These are phyloP conservation scores for Mimas tiliae DNA, from an alignment of 2,888 invertebrate genomes.

Conservation along the genomic window DNA sequence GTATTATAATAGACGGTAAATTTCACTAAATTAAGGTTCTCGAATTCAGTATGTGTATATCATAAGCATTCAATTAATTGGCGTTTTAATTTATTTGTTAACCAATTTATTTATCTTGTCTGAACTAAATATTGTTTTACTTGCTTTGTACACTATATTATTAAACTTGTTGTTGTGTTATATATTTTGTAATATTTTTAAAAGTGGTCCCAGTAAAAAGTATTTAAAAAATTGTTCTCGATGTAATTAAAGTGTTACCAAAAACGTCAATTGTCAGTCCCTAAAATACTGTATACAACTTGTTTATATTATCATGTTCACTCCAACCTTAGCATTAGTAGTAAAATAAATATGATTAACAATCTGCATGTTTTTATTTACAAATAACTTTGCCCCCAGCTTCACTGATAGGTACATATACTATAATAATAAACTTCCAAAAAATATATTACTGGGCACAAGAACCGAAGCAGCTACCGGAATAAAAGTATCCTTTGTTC, in stretches of 20 bases:
- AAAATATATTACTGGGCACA: no score
- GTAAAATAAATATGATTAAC: slow-evolving; percentile 79
- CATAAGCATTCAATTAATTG: slow-evolving; percentile 55
- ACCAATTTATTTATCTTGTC: slow-evolving; percentile 26
- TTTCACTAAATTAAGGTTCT: slow-evolving; percentile 47
- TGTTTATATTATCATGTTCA: slow-evolving; percentile 69
- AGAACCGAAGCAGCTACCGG: no score
- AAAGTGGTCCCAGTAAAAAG: neutral
- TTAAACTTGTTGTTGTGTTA: slow-evolving; percentile 56
- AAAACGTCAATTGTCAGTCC: slow-evolving; percentile 69
- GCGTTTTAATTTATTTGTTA: slow-evolving; percentile 25
- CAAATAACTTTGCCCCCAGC: neutral
- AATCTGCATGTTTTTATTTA: slow-evolving; percentile 52
- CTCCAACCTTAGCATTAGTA: slow-evolving; percentile 73
- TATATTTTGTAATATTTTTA: slow-evolving; percentile 32
- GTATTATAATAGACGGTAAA: slow-evolving; percentile 48
- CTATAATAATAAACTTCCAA: no score
- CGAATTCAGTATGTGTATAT: slow-evolving; percentile 39
- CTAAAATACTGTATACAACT: slow-evolving; percentile 51
- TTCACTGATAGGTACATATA: no score
- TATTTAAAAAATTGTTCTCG: slow-evolving; percentile 33
- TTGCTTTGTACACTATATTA: slow-evolving; percentile 48
- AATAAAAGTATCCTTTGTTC: no score
- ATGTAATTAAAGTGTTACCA: slow-evolving; percentile 66
- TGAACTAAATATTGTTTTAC: slow-evolving; percentile 31